Conservation (phyloP, 2,113 vertebrate genomes). For the Anhinga rufa region DNA sequence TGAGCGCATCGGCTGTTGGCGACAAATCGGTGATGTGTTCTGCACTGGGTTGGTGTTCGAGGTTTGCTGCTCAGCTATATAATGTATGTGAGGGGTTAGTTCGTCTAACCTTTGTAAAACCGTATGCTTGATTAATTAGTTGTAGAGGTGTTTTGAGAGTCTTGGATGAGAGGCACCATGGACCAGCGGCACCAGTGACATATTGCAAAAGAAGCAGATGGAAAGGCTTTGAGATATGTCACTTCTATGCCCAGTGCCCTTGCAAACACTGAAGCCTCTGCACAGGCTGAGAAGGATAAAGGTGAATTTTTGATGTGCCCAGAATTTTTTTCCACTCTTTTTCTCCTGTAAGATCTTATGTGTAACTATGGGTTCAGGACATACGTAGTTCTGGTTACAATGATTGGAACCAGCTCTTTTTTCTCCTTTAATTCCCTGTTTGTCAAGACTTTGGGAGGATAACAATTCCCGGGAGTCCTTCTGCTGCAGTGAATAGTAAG, state of each 20-base stretch:
- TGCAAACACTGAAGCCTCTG: neutral
- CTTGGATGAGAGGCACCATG: neutral
- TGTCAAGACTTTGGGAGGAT: neutral
- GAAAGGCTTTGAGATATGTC: neutral
- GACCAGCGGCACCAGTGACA: neutral
- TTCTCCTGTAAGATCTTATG: neutral
- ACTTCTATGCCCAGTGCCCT: neutral
- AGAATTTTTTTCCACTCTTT: neutral
- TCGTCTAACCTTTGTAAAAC: neutral
- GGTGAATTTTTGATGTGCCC: neutral
- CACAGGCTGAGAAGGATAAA: neutral
- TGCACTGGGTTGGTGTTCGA: neutral
- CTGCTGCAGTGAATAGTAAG: neutral
- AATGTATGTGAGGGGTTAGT: neutral
- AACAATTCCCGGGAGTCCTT: neutral
- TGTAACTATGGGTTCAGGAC: neutral
- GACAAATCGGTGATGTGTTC: neutral
- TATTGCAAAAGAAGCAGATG: neutral
- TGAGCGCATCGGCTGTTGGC: rapidly evolving
- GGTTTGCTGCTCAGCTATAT: neutral
- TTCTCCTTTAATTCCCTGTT: neutral
- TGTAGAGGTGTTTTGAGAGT: neutral
- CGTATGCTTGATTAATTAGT: neutral
- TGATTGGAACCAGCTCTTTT: neutral
- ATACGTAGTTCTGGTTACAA: neutral